A percentile compares a stretch with the other conserved stretches of the same genome.
phyloP scores from a whole-genome alignment of 2,888 invertebrate genomes.

The Pterostichus madidus region DNA sequence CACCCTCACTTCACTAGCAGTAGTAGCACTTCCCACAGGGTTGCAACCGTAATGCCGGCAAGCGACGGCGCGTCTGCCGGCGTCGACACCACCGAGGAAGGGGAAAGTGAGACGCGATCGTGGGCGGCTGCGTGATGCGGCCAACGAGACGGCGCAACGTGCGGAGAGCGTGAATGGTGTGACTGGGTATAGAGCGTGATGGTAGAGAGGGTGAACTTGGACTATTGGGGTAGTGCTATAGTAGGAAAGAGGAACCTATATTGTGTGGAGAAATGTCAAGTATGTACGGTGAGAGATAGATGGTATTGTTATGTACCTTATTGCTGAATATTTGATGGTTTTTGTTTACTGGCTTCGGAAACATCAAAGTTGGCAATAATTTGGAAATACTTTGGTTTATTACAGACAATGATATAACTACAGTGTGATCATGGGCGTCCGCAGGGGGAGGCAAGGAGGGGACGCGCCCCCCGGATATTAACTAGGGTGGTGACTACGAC shows the following conservation, averaged over 20 bases:
- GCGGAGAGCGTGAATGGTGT: background rate
- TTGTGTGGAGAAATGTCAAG: background rate
- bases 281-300: too few species aligned
- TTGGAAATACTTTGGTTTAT: too few species aligned
- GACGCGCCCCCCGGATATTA: too few species aligned
- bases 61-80: background rate
- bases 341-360: too few species aligned
- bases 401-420: too few species aligned
- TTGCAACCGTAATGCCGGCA: constrained; percentile 15
- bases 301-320: too few species aligned
- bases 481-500: too few species aligned
- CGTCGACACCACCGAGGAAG: constrained; percentile 71
- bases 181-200: background rate
- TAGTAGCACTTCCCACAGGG: constrained; percentile 2
- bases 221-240: background rate
- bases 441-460: too few species aligned
- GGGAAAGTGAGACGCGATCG: constrained; percentile 72
- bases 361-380: too few species aligned
- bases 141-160: constrained; percentile 72
- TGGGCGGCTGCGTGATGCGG: constrained; percentile 74
- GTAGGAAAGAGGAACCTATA: background rate
- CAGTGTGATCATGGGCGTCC: too few species aligned
- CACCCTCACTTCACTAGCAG: background rate
- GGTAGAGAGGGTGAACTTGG: background rate
- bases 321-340: too few species aligned